Conservation (phyloP, 2,888 invertebrate genomes). For the Hecatera dysodea region DNA sequence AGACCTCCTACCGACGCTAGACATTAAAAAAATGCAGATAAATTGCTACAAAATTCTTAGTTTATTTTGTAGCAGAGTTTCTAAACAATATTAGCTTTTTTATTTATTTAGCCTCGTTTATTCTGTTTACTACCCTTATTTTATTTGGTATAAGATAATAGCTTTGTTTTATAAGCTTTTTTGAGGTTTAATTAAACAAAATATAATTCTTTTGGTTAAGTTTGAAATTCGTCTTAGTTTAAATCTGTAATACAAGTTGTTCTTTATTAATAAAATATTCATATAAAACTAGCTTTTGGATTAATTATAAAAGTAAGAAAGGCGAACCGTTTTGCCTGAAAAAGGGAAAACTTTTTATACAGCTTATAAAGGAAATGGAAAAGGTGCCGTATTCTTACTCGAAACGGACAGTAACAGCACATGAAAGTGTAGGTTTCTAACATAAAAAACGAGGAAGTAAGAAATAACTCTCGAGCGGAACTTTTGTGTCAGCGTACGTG, state of each 20-base stretch:
- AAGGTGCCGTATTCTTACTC: constrained; percentile 51
- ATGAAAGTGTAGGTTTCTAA: constrained; percentile 57
- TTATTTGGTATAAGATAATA: constrained; percentile 23
- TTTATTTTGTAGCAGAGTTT: constrained; percentile 23
- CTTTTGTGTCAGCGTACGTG: constrained; percentile 72
- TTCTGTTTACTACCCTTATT: constrained; percentile 20
- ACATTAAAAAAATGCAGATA: constrained; percentile 50
- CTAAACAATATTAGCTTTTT: constrained; percentile 19
- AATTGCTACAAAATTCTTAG: constrained; percentile 73
- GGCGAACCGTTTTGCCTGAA: constrained; percentile 26
- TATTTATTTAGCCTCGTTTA: constrained; percentile 9
- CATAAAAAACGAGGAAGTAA: constrained; percentile 60
- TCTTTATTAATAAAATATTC: constrained; percentile 1
- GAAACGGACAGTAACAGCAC: constrained; percentile 42
- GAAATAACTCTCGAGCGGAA: constrained; percentile 60
- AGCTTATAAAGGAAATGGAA: constrained; percentile 47
- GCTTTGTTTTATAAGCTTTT: constrained; percentile 9
- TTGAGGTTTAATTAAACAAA: constrained; percentile 28
- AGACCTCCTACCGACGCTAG: constrained; percentile 31
- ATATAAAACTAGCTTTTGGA: background rate
- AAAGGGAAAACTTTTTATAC: constrained; percentile 28
- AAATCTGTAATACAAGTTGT: background rate
- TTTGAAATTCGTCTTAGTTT: background rate
- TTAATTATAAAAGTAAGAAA: constrained; percentile 19
- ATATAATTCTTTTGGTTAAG: constrained; percentile 13